phyloP scores from a whole-genome alignment of 2,888 invertebrate species.

The Sesia apiformis region DNA sequence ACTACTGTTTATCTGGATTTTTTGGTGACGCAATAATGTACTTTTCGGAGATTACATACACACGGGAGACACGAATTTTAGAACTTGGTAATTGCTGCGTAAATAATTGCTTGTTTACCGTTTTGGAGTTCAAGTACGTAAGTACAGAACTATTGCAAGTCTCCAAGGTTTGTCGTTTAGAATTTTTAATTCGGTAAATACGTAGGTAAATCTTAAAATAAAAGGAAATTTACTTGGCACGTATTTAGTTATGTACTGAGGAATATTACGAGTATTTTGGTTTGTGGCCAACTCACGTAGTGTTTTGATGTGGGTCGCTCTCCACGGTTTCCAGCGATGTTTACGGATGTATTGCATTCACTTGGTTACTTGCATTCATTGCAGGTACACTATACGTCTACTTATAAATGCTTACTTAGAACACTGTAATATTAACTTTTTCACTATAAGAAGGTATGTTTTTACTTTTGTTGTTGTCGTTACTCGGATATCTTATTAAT shows the following conservation, averaged over 20 bases:
- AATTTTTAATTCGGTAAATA: too few relatives aligned
- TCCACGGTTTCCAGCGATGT: constrained; percentile 4
- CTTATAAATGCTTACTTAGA: too few relatives aligned
- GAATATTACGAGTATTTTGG: constrained; percentile 41
- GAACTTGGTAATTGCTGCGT: not conserved
- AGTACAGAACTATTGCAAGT: too few relatives aligned
- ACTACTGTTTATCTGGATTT: not conserved
- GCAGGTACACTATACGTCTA: too few relatives aligned
- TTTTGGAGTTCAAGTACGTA: too few relatives aligned
- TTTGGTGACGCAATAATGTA: not conserved
- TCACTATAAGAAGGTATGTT: too few relatives aligned
- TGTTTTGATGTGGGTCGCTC: constrained; percentile 25
- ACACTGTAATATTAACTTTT: too few relatives aligned
- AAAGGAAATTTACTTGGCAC: constrained; percentile 10
- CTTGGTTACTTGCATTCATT: too few relatives aligned
- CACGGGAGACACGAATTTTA: not conserved
- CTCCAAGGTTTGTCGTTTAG: too few relatives aligned
- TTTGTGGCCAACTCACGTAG: constrained; percentile 54
- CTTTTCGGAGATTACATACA: not conserved
- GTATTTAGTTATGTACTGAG: constrained; percentile 9
- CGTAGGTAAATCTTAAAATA: too few relatives aligned
- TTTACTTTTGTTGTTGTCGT: too few relatives aligned
- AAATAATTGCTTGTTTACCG: not conserved
- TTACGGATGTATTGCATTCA: not conserved
- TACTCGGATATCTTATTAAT: too few relatives aligned